A percentile compares a stretch with the other conserved stretches of the same genome.
These are phyloP conservation scores for Triplophysa tibetana DNA, from an alignment of 2,113 vertebrate species.

Conservation along the genomic window DNA sequence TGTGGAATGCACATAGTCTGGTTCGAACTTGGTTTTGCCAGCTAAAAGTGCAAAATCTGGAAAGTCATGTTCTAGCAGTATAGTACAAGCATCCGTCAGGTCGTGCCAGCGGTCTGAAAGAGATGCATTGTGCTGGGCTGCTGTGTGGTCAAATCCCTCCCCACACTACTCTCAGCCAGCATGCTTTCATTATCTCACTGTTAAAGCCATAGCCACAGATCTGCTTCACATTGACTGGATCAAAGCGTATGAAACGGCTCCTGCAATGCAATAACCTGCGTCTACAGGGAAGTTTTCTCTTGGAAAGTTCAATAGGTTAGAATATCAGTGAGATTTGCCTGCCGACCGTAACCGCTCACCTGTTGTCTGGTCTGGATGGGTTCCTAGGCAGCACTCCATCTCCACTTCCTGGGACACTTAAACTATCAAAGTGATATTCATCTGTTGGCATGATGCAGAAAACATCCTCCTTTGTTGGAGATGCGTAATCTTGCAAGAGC, in stretches of 20 bases:
- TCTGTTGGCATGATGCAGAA: slow-evolving; percentile 43
- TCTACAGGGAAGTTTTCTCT: slow-evolving; percentile 66
- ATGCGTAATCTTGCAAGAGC: neutral
- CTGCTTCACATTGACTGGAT: slow-evolving; percentile 70
- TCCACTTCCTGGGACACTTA: slow-evolving; percentile 47
- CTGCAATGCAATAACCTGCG: slow-evolving; percentile 64
- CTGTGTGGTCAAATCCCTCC: slow-evolving; percentile 32
- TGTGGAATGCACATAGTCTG: neutral
- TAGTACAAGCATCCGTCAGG: slow-evolving; percentile 41
- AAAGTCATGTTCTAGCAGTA: slow-evolving; percentile 29
- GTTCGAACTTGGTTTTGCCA: slow-evolving; percentile 55
- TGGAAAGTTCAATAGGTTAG: slow-evolving; percentile 79
- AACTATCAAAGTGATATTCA: slow-evolving; percentile 52
- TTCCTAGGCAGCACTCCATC: slow-evolving; percentile 42
- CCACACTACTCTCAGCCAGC: slow-evolving; percentile 41
- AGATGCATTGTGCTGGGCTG: slow-evolving; percentile 55
- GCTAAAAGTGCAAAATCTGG: slow-evolving; percentile 63
- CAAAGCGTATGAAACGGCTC: slow-evolving; percentile 59
- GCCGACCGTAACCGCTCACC: slow-evolving; percentile 70
- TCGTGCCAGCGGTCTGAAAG: slow-evolving; percentile 56
- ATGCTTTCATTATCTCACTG: slow-evolving; percentile 55
- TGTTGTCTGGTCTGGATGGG: slow-evolving; percentile 65
- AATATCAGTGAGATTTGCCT: slow-evolving; percentile 74
- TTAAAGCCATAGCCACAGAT: slow-evolving; percentile 53
- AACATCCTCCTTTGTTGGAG: neutral